Evolutionary conservation across 1,140 invertebrate genomes (phyloP).

Genomic region (Uloborus diversus): DNA sequence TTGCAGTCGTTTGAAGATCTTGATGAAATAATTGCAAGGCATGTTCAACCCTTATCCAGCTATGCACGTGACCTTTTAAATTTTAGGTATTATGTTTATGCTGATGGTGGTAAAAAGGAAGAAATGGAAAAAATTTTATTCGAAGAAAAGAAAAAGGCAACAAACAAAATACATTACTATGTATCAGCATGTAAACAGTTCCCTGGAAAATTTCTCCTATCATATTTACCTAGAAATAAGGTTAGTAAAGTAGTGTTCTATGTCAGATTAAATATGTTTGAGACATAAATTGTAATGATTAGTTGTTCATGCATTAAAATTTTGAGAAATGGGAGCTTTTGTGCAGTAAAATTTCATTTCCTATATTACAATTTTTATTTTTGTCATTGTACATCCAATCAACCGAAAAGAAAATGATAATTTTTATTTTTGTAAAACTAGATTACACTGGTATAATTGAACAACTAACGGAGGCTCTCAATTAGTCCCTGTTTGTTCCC

Average conservation of each 20-base stretch:
- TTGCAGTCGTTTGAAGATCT: slow-evolving; percentile 92
- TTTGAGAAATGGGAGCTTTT: too few relatives aligned
- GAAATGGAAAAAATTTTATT: slow-evolving; percentile 87
- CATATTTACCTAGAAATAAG: slow-evolving; percentile 87
- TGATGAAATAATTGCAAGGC: slow-evolving; percentile 97
- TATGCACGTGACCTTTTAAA: slow-evolving; percentile 88
- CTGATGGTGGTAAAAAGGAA: slow-evolving; percentile 69
- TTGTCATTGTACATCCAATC: too few relatives aligned
- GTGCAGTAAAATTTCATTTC: too few relatives aligned
- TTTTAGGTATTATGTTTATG: slow-evolving; percentile 73
- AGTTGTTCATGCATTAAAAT: too few relatives aligned
- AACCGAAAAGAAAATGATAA: too few relatives aligned
- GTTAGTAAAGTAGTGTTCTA: slow-evolving; percentile 7
- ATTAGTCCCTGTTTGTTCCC: too few relatives aligned
- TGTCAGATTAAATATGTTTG: too few relatives aligned
- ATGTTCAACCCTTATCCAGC: slow-evolving; percentile 95
- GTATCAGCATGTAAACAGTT: slow-evolving; percentile 86
- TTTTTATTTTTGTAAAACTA: too few relatives aligned
- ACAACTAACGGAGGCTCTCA: too few relatives aligned
- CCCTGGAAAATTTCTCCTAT: slow-evolving; percentile 94
- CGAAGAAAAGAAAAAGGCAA: slow-evolving; percentile 85
- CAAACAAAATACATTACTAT: slow-evolving; percentile 90
- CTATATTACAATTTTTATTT: too few relatives aligned
- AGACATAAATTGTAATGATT: too few relatives aligned
- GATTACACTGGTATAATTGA: too few relatives aligned